Conservation (phyloP, 2,113 vertebrate species). For the Calidris pugnax region DNA sequence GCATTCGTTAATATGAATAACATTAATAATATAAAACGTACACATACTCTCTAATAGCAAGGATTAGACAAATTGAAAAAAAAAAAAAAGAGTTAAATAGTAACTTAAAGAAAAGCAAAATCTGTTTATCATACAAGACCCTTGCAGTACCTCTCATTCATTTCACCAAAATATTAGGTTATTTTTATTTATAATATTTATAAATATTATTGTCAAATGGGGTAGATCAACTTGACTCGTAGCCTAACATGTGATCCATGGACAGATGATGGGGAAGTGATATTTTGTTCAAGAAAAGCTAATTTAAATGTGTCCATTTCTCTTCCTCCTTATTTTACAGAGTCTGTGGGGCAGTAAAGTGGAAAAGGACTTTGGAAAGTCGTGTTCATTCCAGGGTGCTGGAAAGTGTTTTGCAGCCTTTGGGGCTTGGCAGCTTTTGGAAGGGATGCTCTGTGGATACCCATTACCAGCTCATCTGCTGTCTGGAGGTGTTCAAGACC, state of each 20-base stretch:
- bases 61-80: not conserved
- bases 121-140: not conserved
- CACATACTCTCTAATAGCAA: not conserved
- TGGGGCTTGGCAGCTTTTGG: not conserved
- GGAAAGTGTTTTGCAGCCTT: not conserved
- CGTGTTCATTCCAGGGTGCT: fast-evolving
- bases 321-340: not conserved
- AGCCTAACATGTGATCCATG: not conserved
- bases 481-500: too few species aligned
- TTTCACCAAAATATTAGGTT: not conserved
- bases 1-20: not conserved
- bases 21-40: not conserved
- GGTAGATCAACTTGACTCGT: not conserved
- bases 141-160: fast-evolving
- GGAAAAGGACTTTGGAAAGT: not conserved
- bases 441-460: not conserved
- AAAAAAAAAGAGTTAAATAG: fast-evolving
- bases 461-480: not conserved
- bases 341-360: not conserved
- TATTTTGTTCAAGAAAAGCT: not conserved
- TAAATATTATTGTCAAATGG: not conserved
- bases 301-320: not conserved
- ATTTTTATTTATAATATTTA: too few species aligned
- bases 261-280: not conserved
- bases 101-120: not conserved